Conservation (phyloP, 2,113 vertebrate species). For the Ptilonorhynchus violaceus region DNA sequence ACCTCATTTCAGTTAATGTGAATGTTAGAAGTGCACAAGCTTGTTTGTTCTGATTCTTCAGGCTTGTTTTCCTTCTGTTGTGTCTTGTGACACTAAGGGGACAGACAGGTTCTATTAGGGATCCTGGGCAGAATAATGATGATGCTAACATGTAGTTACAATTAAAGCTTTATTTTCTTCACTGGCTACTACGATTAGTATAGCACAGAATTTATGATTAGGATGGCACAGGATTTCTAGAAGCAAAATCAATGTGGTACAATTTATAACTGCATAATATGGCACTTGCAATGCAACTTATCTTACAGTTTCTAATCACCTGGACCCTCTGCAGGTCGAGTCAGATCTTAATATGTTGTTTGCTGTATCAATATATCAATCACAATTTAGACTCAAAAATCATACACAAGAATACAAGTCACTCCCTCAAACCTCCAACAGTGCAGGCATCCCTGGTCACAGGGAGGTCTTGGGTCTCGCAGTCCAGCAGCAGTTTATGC, state of each 20-base stretch:
- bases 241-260: neutral
- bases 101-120: neutral
- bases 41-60: neutral
- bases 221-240: neutral
- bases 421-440: neutral
- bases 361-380: neutral
- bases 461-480: rapidly evolving
- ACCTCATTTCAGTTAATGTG: neutral
- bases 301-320: neutral
- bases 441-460: neutral
- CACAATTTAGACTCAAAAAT: neutral
- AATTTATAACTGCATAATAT: neutral
- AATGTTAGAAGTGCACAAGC: neutral
- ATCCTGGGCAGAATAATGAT: neutral
- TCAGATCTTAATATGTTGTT: neutral
- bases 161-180: neutral
- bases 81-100: neutral
- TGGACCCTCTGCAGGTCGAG: rapidly evolving
- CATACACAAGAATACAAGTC: neutral
- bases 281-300: neutral
- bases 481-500: neutral
- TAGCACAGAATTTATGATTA: neutral
- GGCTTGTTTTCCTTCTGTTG: neutral
- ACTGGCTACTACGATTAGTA: neutral
- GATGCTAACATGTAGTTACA: neutral